A percentile compares a stretch with the other conserved stretches of the same genome.
Conservation (phyloP, 2,113 vertebrate species). For the Jacana jacana region DNA sequence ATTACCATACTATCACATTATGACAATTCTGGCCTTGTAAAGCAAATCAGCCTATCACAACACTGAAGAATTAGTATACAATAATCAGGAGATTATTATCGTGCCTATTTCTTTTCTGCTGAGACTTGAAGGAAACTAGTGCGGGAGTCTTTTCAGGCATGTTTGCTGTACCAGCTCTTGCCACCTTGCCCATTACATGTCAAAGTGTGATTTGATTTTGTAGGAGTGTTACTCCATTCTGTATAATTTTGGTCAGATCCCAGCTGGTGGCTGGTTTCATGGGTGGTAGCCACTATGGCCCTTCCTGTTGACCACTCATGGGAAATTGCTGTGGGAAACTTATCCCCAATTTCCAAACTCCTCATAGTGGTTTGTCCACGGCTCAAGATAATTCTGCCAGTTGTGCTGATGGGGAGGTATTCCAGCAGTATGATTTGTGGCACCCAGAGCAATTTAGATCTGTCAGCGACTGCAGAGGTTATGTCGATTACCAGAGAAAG, state of each 20-base stretch:
- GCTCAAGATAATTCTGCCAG: background rate
- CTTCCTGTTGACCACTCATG: background rate
- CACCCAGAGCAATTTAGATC: background rate
- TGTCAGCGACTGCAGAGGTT: background rate
- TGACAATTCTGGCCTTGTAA: background rate
- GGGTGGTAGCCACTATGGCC: accelerated
- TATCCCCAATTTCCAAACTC: background rate
- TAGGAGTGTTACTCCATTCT: background rate
- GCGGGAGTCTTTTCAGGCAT: background rate
- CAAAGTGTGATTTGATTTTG: background rate
- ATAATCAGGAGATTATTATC: background rate
- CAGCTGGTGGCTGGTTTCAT: background rate
- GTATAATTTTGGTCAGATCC: background rate
- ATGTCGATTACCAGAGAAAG: background rate
- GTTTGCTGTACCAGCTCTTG: background rate
- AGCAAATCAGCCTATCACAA: background rate
- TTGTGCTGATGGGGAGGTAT: background rate
- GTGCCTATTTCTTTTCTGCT: background rate
- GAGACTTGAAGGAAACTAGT: background rate
- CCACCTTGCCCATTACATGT: background rate
- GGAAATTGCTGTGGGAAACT: background rate
- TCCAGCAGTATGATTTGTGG: background rate
- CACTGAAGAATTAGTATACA: background rate
- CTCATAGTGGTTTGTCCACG: background rate
- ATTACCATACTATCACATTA: background rate